Conservation (phyloP, 1,140 invertebrate species). For the Nebria ingens region DNA sequence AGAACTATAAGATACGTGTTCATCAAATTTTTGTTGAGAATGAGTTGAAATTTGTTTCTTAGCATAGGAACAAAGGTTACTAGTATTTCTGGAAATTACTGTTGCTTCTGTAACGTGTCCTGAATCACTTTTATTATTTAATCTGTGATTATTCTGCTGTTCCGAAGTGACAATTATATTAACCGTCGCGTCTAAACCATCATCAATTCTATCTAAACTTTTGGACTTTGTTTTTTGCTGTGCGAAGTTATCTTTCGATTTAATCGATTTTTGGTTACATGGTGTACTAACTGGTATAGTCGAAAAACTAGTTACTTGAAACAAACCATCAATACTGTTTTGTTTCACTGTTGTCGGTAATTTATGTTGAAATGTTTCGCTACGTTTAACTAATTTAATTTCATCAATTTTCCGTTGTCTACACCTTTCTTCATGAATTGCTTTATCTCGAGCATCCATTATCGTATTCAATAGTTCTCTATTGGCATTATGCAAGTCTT, state of each 20-base stretch:
- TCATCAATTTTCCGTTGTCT: conserved; percentile 25
- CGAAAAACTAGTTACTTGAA: conserved; percentile 18
- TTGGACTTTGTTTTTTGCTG: conserved; percentile 51
- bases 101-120: conserved; percentile 22
- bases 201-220: conserved; percentile 66
- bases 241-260: conserved; percentile 28
- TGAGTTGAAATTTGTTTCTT: not conserved
- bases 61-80: not conserved
- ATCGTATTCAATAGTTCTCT: conserved; percentile 42
- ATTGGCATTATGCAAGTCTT: conserved; percentile 27
- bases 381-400: conserved; percentile 36
- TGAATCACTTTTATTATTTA: conserved; percentile 33
- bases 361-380: conserved; percentile 38
- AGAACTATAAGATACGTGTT: conserved; percentile 3
- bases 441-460: conserved; percentile 38
- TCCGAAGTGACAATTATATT: conserved; percentile 51
- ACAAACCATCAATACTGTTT: conserved; percentile 39
- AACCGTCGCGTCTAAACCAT: conserved; percentile 59
- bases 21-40: not conserved
- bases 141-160: conserved; percentile 30
- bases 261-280: conserved; percentile 17
- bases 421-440: conserved; percentile 33
- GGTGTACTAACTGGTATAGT: not conserved
- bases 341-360: conserved; percentile 31
- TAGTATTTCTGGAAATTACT: not conserved